Evolutionary conservation across 2,113 vertebrate species (phyloP).

Genomic region (Pelmatolapia mariae): DNA sequence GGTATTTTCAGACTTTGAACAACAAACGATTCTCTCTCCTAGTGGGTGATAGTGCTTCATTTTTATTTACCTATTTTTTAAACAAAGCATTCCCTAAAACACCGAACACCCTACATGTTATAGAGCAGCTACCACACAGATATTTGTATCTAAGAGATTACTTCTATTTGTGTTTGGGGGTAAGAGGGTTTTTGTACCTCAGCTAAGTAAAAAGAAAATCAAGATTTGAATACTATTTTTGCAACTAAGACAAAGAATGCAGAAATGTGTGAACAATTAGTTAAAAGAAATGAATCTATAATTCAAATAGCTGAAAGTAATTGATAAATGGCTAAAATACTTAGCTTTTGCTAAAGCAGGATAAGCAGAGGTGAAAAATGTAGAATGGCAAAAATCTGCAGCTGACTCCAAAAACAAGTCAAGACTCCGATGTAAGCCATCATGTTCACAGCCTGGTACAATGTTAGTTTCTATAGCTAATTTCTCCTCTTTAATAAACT

Average conservation of each 20-base stretch:
- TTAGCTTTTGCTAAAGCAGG: background rate
- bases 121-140: background rate
- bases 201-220: background rate
- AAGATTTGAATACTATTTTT: background rate
- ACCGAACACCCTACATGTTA: background rate
- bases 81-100: background rate
- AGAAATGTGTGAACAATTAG: background rate
- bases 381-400: background rate
- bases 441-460: background rate
- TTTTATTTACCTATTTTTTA: background rate
- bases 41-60: background rate
- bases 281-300: background rate
- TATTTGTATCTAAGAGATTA: background rate
- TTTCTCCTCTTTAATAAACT: background rate
- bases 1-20: conserved; percentile 6
- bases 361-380: background rate
- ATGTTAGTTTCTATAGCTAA: background rate
- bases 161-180: background rate
- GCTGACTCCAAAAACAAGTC: background rate
- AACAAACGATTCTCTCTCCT: background rate
- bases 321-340: background rate
- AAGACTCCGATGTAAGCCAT: background rate
- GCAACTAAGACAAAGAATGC: background rate
- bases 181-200: background rate
- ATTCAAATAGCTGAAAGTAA: background rate